Base-by-base conservation (phyloP, 1,140 invertebrate genomes). In the Lepidurus arcticus region DNA sequence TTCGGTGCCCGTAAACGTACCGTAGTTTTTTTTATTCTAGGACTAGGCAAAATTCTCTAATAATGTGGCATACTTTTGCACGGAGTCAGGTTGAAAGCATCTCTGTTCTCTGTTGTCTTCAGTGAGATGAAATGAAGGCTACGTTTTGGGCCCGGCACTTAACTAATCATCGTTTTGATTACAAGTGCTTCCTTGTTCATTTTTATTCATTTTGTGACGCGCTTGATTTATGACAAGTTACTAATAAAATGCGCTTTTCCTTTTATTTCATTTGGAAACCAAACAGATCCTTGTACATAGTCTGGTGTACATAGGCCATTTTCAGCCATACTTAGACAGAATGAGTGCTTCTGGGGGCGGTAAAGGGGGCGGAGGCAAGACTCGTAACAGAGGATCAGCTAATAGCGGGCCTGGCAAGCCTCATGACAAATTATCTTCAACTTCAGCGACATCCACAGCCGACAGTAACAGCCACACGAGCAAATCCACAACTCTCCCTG, bases 211-310 rank as follows among this genome's bases (percentile, higher is more conserved):
- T 16, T 47, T 47, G n/a, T 65, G 21, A 65, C 13, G n/a, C 4
- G 21, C 53, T 65, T 21, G 8, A 9, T 13, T n/a, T 65, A 21
- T 65, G 16, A 13, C 53, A 65, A 7, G 1, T 16, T n/a, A 11
- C 7, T 65, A 65, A 65, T 65, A 21, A 4, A 65, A n/a, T 65
- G 16, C 1, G n/a, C 6, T 65, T 65, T 9, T 13, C 47, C 21
- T 9, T 65, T 65, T 47, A 11, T 10, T 65, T 65, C 16, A 65
- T n/a, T 65, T 34, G 34, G 34, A 34, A 34, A 34, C 34, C 34
- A 34, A 65, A 65, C 21, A 65, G 53, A 65, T 65, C 53, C 53
- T 65, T 65, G 53, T 65, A 65, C 53, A 65, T 65, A 65, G 53
- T 65, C 53, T 65, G 53, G 53, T 65, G 53, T 65, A 65, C 53